phyloP scores from a whole-genome alignment of 1,140 invertebrate genomes.

The Bilobella aurantiaca region DNA sequence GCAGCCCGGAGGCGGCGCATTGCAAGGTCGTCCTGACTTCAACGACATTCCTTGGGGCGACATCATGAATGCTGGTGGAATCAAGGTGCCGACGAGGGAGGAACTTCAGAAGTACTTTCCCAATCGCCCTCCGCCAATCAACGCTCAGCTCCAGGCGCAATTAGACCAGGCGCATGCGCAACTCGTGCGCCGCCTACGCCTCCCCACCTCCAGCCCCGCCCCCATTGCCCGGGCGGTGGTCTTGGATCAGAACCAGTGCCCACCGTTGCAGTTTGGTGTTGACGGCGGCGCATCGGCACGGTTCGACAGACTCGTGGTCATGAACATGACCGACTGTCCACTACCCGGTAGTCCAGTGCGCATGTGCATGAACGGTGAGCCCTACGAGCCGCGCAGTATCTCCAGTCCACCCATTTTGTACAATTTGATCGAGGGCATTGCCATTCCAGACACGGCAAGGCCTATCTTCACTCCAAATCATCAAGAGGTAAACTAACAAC shows the following conservation, averaged over 20 bases:
- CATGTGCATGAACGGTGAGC: not conserved
- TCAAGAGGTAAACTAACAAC: not conserved
- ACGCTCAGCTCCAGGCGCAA: not conserved
- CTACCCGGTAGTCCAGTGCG: not conserved
- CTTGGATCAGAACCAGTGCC: not conserved
- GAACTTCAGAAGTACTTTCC: not conserved
- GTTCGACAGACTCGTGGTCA: not conserved
- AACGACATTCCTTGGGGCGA: not conserved
- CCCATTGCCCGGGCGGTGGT: not conserved
- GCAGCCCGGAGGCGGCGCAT: not conserved
- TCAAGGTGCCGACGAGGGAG: not conserved
- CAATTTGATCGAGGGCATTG: not conserved
- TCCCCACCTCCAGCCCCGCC: not conserved
- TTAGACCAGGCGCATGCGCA: not conserved
- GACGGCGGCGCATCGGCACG: not conserved
- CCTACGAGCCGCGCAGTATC: not conserved
- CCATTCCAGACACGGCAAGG: not conserved
- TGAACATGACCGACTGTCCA: not conserved
- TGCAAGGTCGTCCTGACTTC: not conserved
- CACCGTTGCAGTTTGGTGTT: not conserved
- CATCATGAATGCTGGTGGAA: not conserved
- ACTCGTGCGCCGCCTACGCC: not conserved
- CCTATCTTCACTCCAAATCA: not conserved
- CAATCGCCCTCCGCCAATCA: not conserved
- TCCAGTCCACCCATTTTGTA: not conserved